Evolutionary conservation across 2,888 invertebrate species (phyloP).

Genomic region (Tolmerus cingulatus): DNA sequence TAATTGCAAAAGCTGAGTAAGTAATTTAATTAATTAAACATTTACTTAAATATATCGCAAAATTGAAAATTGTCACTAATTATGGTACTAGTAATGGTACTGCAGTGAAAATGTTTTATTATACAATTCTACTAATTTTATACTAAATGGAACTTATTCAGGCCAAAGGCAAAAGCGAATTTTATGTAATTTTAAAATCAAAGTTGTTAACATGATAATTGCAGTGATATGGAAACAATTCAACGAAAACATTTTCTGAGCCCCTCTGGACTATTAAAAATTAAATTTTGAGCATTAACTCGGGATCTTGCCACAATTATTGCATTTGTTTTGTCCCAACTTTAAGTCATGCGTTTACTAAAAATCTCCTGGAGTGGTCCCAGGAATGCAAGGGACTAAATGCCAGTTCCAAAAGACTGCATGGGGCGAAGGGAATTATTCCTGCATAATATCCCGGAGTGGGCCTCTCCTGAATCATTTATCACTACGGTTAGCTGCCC

Average conservation of each 20-base stretch:
- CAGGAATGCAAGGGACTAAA: neutral
- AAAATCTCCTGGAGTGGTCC: neutral
- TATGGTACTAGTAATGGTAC: no score
- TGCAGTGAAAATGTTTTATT: no score
- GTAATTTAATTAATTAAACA: no score
- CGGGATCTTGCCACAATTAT: neutral
- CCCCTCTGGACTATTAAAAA: neutral
- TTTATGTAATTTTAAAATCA: neutral
- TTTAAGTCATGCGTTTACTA: neutral
- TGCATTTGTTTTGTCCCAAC: neutral
- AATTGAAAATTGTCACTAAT: no score
- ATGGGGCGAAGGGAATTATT: constrained; percentile 7
- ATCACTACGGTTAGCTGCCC: constrained; percentile 31
- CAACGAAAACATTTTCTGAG: neutral
- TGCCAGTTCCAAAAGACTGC: neutral
- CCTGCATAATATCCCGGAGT: neutral
- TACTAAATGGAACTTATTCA: neutral
- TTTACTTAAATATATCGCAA: no score
- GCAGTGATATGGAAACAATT: neutral
- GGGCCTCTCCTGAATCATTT: constrained; percentile 30
- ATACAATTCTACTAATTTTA: neutral
- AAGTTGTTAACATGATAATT: neutral
- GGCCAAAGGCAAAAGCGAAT: neutral
- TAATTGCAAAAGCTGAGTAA: no score
- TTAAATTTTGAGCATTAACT: neutral